A percentile compares a stretch with the other conserved stretches of the same genome.
Evolutionary conservation across 2,113 vertebrate species (phyloP).

Genomic region (Desmodus rotundus): DNA sequence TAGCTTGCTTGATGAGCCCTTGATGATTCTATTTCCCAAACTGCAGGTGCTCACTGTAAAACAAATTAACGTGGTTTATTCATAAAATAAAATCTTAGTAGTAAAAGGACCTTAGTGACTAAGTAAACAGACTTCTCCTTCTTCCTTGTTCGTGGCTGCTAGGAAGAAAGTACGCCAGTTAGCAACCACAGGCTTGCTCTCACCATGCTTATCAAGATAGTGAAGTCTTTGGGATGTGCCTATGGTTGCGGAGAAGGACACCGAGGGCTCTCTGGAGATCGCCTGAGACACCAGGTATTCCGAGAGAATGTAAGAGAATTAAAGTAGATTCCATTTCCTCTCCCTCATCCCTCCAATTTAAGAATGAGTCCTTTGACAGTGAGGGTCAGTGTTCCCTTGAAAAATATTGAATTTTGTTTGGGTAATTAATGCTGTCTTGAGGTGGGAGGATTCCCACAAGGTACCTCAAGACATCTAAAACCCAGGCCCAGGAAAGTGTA

Average conservation of each 20-base stretch:
- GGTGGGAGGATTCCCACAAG: background rate
- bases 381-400: conserved; percentile 68
- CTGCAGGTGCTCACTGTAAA: background rate
- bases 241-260: conserved; percentile 99
- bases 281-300: conserved; percentile 96
- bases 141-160: conserved; percentile 33
- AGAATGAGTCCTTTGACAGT: conserved; percentile 78
- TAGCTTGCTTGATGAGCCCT: background rate
- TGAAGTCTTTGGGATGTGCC: conserved; percentile 97
- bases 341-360: conserved; percentile 23
- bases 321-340: conserved; percentile 78
- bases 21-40: background rate
- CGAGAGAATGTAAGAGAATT: conserved; percentile 83
- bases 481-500: conserved; percentile 21
- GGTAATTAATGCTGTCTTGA: conserved; percentile 48
- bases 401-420: conserved; percentile 65
- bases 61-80: background rate
- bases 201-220: conserved; percentile 98
- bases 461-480: conserved; percentile 49
- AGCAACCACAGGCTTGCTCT: conserved; percentile 94
- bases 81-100: background rate
- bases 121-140: background rate
- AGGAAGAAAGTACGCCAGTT: conserved; percentile 89
- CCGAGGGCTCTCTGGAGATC: conserved; percentile 96
- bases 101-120: background rate